Percentiles rank a stretch among this genome's conserved stretches.
Conservation (phyloP, 1,140 invertebrate species). For the Leptinotarsa texana region DNA sequence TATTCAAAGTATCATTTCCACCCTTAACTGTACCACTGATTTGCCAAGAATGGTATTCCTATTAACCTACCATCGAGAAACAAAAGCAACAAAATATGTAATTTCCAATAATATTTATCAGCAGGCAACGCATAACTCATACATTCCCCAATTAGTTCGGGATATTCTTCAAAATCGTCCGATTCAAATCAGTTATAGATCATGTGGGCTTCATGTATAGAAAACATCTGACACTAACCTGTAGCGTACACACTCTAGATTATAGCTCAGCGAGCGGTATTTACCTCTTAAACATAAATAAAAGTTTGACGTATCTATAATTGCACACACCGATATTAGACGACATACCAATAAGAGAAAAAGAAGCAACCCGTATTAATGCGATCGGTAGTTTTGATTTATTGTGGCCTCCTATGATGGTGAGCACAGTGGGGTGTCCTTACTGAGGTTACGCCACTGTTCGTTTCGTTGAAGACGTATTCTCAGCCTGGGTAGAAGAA, state of each 20-base stretch:
- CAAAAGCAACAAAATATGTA: conserved; percentile 13
- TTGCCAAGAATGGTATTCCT: neutral
- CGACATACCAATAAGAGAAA: neutral
- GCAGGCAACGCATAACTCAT: conserved; percentile 24
- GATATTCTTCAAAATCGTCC: conserved; percentile 34
- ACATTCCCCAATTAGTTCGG: conserved; percentile 36
- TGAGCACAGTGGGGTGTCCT: conserved; percentile 39
- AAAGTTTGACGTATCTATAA: conserved; percentile 52
- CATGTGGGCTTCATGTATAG: conserved; percentile 16
- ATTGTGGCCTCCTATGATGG: conserved; percentile 43
- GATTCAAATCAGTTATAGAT: conserved; percentile 29
- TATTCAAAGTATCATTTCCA: neutral
- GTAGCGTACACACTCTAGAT: conserved; percentile 38
- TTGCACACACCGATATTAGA: conserved; percentile 42
- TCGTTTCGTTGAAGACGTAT: conserved; percentile 6
- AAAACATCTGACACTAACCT: conserved; percentile 32
- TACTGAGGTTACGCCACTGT: conserved; percentile 44
- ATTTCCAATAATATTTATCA: conserved; percentile 31
- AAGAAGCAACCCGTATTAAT: conserved; percentile 36
- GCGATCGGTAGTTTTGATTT: conserved; percentile 53
- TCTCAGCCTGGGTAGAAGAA: conserved; percentile 5
- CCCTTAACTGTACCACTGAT: neutral
- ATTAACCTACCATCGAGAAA: conserved; percentile 11
- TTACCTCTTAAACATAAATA: conserved; percentile 45
- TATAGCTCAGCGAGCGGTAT: conserved; percentile 42